Base-by-base conservation (phyloP, 2,113 vertebrate species). In the Nycticryphes semicollaris region DNA sequence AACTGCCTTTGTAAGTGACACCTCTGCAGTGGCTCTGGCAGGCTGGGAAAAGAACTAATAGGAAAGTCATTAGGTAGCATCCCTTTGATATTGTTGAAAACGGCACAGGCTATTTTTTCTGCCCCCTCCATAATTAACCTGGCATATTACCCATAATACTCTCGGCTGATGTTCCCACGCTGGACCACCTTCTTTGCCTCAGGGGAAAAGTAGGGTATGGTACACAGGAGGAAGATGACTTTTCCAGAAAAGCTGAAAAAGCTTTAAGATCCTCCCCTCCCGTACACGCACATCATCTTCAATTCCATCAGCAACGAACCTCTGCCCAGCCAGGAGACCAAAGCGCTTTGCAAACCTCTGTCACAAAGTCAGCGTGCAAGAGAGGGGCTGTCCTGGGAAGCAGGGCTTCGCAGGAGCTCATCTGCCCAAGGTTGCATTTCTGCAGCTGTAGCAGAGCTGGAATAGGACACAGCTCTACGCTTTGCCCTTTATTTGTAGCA, bases 1-100 rank as follows among this genome's bases (percentile, higher is more conserved):
- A 97, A 94, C 94, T 80, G 94, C 84, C 81, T 96, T 95, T 94
- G 95, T 94, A 94, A 97, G 94, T 94, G 94, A 94, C 91, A 94
- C 63, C 90, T 95, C 89, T 97, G 92, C 95, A 90, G 69, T 2
- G 16, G 86, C 90, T 92, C 91, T 69, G 89, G 83, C 86, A 94
- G 70, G 91, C 91, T 92, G 89, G 84, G 91, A 82, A 94, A 95
- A 94, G 89, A 96, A 72, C 93, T 96, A 94, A 97, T 85, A 95
- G 84, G 74, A 95, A 96, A 96, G 96, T 96, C 96, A 96, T 95
- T 92, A 97, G 81, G 75, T 94, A 94, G 87, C 77, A 87, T 95
- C 89, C 77, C 92, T 96, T 94, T 96, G 94, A 95, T 96, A 96
- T 82, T 76, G 70, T n/a, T 73, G 87, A 91, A 90, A 95, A 93